Evolutionary conservation across 64 coral and sea anemone species (phyloP).

Genomic region (Montipora sp.): DNA sequence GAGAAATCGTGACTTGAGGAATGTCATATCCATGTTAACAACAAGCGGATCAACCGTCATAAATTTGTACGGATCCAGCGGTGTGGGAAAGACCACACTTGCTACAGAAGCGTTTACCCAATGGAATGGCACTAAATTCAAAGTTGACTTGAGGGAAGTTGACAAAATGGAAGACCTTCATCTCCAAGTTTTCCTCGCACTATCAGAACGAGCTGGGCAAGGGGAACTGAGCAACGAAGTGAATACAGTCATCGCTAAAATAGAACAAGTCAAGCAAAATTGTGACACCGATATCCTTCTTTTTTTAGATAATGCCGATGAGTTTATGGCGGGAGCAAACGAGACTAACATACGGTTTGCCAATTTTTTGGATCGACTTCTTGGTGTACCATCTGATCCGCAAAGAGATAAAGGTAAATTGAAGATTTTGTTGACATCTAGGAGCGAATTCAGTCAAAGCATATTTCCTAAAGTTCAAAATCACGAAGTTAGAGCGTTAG

Average conservation of each 20-base stretch:
- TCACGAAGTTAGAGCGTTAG: constrained; percentile 16
- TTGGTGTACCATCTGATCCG: not conserved
- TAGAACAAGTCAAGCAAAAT: not conserved
- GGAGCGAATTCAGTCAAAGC: not conserved
- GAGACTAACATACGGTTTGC: not conserved
- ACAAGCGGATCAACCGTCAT: constrained; percentile 6
- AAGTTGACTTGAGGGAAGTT: constrained; percentile 10
- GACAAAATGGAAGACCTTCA: constrained; percentile 7
- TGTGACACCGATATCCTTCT: not conserved
- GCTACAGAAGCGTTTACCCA: not conserved
- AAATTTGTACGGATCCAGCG: constrained; percentile 34
- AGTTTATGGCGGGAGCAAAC: not conserved
- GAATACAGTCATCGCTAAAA: constrained; percentile 26
- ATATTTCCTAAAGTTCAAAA: not conserved
- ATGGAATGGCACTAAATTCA: constrained; percentile 15
- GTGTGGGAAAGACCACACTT: constrained; percentile 34
- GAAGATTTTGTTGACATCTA: constrained; percentile 33
- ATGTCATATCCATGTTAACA: not conserved
- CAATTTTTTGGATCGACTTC: not conserved
- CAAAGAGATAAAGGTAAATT: not conserved
- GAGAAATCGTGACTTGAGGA: constrained; percentile 8
- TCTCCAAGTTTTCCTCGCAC: not conserved
- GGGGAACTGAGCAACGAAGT: not conserved
- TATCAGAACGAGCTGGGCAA: not conserved
- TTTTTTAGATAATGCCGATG: constrained; percentile 8